Percentiles rank a stretch among this genome's conserved stretches.
Conservation (phyloP, 92 coral and sea anemone species). For the Chrysogorgia sp. region DNA sequence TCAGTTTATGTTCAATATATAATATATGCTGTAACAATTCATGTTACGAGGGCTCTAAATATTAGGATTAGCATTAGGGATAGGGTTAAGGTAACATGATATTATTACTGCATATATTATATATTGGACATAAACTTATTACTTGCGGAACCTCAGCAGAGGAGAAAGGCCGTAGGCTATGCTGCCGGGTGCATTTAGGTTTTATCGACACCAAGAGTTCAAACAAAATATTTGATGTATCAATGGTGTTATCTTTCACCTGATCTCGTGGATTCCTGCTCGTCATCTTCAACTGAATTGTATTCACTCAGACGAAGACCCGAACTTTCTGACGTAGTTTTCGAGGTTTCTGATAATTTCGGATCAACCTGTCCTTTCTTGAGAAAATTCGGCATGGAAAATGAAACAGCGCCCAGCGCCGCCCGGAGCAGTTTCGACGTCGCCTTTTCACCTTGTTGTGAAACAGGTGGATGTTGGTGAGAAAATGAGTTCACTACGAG, state of each 20-base stretch:
- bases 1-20: too few species aligned
- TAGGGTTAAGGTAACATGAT: too few species aligned
- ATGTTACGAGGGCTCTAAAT: too few species aligned
- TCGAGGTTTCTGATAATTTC: not conserved
- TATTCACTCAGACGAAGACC: too few species aligned
- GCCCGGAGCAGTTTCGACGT: constrained; percentile 2
- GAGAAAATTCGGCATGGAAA: constrained; percentile 8
- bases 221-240: not conserved
- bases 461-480: constrained; percentile 43
- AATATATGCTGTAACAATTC: too few species aligned
- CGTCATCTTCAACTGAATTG: not conserved
- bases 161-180: too few species aligned
- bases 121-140: too few species aligned
- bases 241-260: not conserved
- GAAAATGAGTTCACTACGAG: constrained; percentile 84
- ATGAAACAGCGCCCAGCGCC: constrained; percentile 14
- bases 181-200: too few species aligned
- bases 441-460: constrained; percentile 12
- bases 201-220: too few species aligned
- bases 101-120: too few species aligned
- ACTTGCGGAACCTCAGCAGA: too few species aligned
- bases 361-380: constrained; percentile 30
- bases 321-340: not conserved
- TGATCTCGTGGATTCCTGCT: not conserved
- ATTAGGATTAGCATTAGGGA: too few species aligned